Evolutionary conservation across 1,140 invertebrate species (phyloP).

Genomic region (Drosophila auraria): DNA sequence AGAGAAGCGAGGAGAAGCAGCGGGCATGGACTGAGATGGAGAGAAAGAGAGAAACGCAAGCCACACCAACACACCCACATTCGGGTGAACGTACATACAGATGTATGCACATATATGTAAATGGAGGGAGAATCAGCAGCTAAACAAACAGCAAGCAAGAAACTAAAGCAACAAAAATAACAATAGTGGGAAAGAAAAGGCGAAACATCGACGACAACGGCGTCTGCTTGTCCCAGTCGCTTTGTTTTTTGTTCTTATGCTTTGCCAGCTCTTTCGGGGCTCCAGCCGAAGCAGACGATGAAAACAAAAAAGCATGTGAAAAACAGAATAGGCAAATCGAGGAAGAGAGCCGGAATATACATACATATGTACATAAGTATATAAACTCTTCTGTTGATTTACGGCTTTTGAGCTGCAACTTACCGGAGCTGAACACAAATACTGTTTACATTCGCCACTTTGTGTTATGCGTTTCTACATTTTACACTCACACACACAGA

Average conservation of each 20-base stretch:
- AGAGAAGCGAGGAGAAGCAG: slow-evolving; percentile 31
- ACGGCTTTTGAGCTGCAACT: slow-evolving; percentile 26
- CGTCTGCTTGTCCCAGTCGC: slow-evolving; percentile 61
- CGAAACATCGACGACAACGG: slow-evolving; percentile 26
- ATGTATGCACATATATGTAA: slow-evolving; percentile 21
- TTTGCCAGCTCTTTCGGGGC: slow-evolving; percentile 43
- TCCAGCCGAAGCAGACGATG: slow-evolving; percentile 73
- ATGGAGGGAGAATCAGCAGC: slow-evolving; percentile 62
- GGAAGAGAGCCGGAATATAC: slow-evolving; percentile 9
- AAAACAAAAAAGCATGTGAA: slow-evolving; percentile 79
- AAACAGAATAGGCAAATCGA: slow-evolving; percentile 55
- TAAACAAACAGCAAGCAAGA: slow-evolving; percentile 63
- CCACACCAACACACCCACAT: slow-evolving; percentile 10
- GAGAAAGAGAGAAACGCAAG: slow-evolving; percentile 39
- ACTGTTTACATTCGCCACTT: slow-evolving; percentile 33
- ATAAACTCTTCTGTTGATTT: slow-evolving; percentile 15
- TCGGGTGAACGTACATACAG: neutral
- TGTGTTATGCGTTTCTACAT: slow-evolving; percentile 23
- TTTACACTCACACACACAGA: slow-evolving; percentile 17
- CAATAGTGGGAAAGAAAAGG: slow-evolving; percentile 17
- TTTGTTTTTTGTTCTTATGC: slow-evolving; percentile 55
- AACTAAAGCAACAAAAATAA: slow-evolving; percentile 36
- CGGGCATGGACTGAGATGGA: slow-evolving; percentile 2
- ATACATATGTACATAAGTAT: neutral
- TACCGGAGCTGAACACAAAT: slow-evolving; percentile 40